phyloP scores from a whole-genome alignment of 2,797 vertebrate genomes.

The Falco berigora region DNA sequence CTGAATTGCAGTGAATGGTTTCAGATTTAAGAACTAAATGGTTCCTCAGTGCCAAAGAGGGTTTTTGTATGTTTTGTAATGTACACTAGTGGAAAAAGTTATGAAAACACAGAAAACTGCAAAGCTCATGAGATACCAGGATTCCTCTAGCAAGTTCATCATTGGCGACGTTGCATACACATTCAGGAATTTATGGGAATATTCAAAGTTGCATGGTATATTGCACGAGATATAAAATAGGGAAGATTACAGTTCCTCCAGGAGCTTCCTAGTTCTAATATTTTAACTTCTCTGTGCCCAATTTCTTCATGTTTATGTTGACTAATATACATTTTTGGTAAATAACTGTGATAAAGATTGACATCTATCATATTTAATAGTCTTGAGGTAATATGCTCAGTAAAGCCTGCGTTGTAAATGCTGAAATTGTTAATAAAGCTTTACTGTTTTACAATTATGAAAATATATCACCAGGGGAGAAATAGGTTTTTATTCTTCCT shows the following conservation, averaged over 20 bases:
- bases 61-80: background rate
- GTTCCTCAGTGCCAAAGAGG: background rate
- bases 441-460: background rate
- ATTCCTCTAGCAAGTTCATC: background rate
- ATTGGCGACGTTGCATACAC: accelerated
- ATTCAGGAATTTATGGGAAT: background rate
- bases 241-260: background rate
- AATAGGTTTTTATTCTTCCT: background rate
- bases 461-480: background rate
- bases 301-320: background rate
- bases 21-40: background rate
- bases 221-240: background rate
- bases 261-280: background rate
- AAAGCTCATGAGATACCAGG: background rate
- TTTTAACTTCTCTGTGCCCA: background rate
- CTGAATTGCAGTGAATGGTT: background rate
- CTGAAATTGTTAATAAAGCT: conserved; percentile 2
- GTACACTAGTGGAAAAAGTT: background rate
- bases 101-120: background rate
- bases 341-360: background rate
- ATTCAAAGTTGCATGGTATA: background rate
- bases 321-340: background rate
- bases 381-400: background rate
- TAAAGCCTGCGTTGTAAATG: background rate
- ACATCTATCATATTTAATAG: background rate